phyloP scores from a whole-genome alignment of 2,113 vertebrate species.

The Arizona elegans region DNA sequence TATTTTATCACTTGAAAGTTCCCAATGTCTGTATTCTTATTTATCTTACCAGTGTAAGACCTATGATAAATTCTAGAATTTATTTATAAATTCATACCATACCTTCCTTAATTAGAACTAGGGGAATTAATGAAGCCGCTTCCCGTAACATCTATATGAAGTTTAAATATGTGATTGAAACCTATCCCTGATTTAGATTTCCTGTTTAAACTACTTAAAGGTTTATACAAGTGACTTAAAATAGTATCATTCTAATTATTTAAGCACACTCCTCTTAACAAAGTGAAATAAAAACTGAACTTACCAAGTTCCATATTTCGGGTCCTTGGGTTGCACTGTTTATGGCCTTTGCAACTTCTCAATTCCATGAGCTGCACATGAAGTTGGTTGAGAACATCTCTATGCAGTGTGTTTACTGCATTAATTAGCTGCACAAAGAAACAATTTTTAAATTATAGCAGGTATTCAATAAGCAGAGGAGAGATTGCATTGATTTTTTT shows the following conservation, averaged over 20 bases:
- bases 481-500: neutral
- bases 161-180: neutral
- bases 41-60: neutral
- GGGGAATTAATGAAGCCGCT: neutral
- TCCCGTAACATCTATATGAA: neutral
- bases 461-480: neutral
- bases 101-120: neutral
- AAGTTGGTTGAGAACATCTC: conserved; percentile 84
- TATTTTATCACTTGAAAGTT: neutral
- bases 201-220: neutral
- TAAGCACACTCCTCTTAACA: neutral
- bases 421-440: conserved; percentile 82
- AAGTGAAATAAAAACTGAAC: neutral
- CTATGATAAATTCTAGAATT: neutral
- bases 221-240: conserved; percentile 30
- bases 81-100: neutral
- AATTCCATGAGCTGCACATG: conserved; percentile 91
- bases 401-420: conserved; percentile 83
- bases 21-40: neutral
- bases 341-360: conserved; percentile 88
- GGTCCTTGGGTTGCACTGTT: conserved; percentile 86
- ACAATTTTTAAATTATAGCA: neutral
- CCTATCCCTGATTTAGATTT: neutral
- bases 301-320: conserved; percentile 87
- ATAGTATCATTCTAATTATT: neutral